phyloP scores from a whole-genome alignment of 2,888 invertebrate genomes.

The Trilocha varians region DNA sequence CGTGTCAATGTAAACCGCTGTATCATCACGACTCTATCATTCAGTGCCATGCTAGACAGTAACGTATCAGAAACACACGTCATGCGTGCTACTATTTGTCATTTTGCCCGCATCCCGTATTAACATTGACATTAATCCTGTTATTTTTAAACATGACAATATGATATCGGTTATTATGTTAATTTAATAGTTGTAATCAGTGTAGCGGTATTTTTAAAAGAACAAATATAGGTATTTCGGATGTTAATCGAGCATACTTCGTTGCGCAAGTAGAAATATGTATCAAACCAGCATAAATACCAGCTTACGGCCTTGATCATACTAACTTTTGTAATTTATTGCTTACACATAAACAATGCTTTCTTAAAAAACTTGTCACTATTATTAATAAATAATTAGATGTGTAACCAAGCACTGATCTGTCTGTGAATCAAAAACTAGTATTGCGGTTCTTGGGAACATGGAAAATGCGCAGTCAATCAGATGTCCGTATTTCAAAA shows the following conservation, averaged over 20 bases:
- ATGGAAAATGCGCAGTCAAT: not conserved
- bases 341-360: no score
- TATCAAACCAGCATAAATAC: no score
- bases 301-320: no score
- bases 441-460: not conserved
- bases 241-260: no score
- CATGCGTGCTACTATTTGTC: conserved; percentile 20
- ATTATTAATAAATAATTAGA: no score
- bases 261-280: no score
- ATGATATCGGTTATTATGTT: not conserved
- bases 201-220: no score
- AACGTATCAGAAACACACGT: conserved; percentile 16
- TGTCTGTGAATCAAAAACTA: no score
- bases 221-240: no score
- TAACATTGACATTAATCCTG: not conserved
- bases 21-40: conserved; percentile 54
- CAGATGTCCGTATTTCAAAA: not conserved
- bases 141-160: not conserved
- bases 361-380: no score
- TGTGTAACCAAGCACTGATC: no score
- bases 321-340: no score
- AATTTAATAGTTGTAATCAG: not conserved
- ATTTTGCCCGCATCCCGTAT: conserved; percentile 19
- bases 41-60: conserved; percentile 48
- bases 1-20: conserved; percentile 22